Percentiles rank a stretch among this genome's conserved stretches.
Evolutionary conservation across 2,888 invertebrate genomes (phyloP).

Genomic region (Brachyptera risi): DNA sequence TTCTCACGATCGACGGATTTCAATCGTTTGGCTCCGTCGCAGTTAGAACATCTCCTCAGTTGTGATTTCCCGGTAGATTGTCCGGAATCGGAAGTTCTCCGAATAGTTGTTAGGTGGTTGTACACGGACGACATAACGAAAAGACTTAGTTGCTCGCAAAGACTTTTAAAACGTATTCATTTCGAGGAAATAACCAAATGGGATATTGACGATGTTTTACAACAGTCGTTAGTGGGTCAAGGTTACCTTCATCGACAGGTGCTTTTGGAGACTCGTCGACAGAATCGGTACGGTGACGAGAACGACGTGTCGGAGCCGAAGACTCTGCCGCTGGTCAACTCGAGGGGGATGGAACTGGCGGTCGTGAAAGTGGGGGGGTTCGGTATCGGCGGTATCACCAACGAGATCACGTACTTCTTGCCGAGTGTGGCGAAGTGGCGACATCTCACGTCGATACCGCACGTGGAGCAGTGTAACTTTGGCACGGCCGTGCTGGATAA

Average conservation of each 20-base stretch:
- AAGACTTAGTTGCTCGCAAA: slow-evolving; percentile 44
- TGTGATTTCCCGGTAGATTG: slow-evolving; percentile 67
- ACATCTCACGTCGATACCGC: slow-evolving; percentile 63
- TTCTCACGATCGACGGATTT: slow-evolving; percentile 59
- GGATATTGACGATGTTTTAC: slow-evolving; percentile 40
- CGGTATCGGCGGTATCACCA: slow-evolving; percentile 60
- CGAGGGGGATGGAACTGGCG: slow-evolving; percentile 63
- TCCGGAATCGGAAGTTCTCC: slow-evolving; percentile 55
- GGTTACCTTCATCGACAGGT: slow-evolving; percentile 39
- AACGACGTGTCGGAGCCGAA: slow-evolving; percentile 24
- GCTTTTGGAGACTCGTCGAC: slow-evolving; percentile 43
- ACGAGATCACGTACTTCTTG: slow-evolving; percentile 62
- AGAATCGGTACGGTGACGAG: slow-evolving; percentile 32
- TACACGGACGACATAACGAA: slow-evolving; percentile 13
- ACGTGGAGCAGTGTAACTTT: slow-evolving; percentile 69
- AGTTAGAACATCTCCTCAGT: slow-evolving; percentile 57
- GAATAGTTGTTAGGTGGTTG: slow-evolving; percentile 58
- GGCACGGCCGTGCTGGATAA: slow-evolving; percentile 65
- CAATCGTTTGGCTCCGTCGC: slow-evolving; percentile 54
- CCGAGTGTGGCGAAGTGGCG: slow-evolving; percentile 57
- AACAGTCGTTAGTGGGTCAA: slow-evolving; percentile 23
- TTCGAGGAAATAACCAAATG: slow-evolving; percentile 47
- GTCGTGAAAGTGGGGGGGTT: slow-evolving; percentile 67
- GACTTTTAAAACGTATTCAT: slow-evolving; percentile 48
- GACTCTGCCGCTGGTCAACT: slow-evolving; percentile 50